phyloP scores from a whole-genome alignment of 2,797 vertebrate genomes.

The Diglossa cyanea region DNA sequence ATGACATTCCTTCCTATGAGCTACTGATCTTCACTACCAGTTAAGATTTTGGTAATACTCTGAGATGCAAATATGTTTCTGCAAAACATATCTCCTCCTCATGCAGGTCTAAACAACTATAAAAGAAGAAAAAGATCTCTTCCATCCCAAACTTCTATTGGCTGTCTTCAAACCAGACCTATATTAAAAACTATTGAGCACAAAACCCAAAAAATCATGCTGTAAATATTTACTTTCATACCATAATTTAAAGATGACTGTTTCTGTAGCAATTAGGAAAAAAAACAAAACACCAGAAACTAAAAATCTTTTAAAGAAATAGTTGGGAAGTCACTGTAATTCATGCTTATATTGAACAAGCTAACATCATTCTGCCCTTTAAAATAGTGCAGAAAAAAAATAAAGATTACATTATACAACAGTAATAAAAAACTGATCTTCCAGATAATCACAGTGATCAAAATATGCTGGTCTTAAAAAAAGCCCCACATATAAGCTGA shows the following conservation, averaged over 20 bases:
- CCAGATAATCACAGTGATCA: not conserved
- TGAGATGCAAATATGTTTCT: not conserved
- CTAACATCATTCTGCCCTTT: not conserved
- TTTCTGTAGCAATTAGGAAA: not conserved
- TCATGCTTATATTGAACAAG: not conserved
- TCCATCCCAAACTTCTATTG: not conserved
- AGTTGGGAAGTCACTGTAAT: not conserved
- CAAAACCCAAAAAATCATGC: rapidly evolving
- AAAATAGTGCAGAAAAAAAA: not conserved
- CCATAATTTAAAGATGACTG: not conserved
- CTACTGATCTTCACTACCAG: not conserved
- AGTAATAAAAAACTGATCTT: not conserved
- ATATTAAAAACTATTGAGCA: not conserved
- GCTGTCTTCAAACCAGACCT: not conserved
- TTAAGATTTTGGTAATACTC: not conserved
- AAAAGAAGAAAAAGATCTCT: not conserved
- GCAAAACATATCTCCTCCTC: not conserved
- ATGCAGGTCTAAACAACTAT: not conserved
- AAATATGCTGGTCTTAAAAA: not conserved
- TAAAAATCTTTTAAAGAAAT: not conserved
- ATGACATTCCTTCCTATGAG: not conserved
- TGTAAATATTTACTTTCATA: not conserved
- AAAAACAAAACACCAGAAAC: not conserved
- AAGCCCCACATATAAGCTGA: not conserved
- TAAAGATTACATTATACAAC: not conserved